Evolutionary conservation across 2,888 invertebrate species (phyloP), one percentile per base, ranked within the genome.

Genomic region (Mythimna ferrago): DNA sequence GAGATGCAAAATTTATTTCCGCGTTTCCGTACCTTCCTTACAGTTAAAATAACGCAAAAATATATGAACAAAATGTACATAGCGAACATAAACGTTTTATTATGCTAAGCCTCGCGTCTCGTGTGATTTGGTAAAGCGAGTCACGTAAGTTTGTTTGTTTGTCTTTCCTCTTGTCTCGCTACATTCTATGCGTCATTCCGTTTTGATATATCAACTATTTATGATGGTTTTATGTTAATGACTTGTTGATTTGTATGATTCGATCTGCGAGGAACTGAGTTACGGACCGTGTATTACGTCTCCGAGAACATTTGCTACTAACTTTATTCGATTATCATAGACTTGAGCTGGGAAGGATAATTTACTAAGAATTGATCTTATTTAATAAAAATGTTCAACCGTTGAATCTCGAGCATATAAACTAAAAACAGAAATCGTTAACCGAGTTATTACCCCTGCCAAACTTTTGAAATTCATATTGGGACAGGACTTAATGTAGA

Each of bases 61-160:
- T 92, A 93, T 94, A 92, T 83, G 75, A 93, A 93, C 92, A 89
- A 88, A 89, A 89, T 90, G 84, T 90, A 91, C 89, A 89, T 86
- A 89, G 86, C 86, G 86, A 87, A 86, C 84, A 76, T 83, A 76
- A 88, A 87, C 85, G 89, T 89, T 89, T 91, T 87, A 92, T 92
- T 93, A 94, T 93, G 93, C 94, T 93, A 93, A 94, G 93, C 92
- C 93, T 95, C 94, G 93, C 93, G 92, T 93, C 92, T 93, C 92
- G 41, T 72, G 91, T 91, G 92, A 93, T 95, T 96, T 95, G 96
- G 96, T 96, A 94, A 95, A 93, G 92, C 94, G 93, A 95, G 95
- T 94, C 95, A 95, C 96, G 95, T 95, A 90, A 91, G 89, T 92
- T 88, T 92, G 92, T 93, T 90, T 93, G 90, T 93, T 91, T 92